Conservation (phyloP, 1,140 invertebrate genomes). For the Drosophila kepulauana region DNA sequence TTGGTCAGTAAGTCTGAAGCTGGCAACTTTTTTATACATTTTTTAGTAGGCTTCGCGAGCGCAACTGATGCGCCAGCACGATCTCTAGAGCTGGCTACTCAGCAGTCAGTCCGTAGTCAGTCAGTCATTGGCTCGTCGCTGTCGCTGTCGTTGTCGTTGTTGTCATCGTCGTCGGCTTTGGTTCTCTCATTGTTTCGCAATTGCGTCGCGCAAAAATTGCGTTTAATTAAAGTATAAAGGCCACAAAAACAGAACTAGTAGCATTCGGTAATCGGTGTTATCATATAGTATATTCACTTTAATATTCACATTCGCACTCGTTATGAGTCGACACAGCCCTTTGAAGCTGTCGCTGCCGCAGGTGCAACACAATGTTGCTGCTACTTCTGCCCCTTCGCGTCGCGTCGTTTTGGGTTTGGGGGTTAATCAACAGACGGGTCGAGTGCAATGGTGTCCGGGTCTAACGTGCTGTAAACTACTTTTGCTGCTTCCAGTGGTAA, state of each 20-base stretch:
- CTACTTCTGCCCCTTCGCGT: background rate
- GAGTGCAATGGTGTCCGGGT: slow-evolving; percentile 84
- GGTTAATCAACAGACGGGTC: slow-evolving; percentile 78
- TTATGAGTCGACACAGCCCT: slow-evolving; percentile 69
- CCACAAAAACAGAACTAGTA: slow-evolving; percentile 41
- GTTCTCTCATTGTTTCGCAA: slow-evolving; percentile 47
- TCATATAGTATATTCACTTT: slow-evolving; percentile 20
- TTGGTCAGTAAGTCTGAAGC: slow-evolving; percentile 14
- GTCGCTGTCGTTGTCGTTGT: too few relatives aligned
- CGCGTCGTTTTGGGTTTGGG: slow-evolving; percentile 70
- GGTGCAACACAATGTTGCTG: slow-evolving; percentile 58
- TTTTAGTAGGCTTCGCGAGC: slow-evolving; percentile 72
- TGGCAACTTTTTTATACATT: slow-evolving; percentile 15
- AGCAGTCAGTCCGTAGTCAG: background rate
- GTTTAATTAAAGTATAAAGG: slow-evolving; percentile 81
- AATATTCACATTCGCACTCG: background rate
- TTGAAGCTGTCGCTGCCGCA: slow-evolving; percentile 67
- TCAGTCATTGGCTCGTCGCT: too few relatives aligned
- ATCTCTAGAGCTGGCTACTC: slow-evolving; percentile 20
- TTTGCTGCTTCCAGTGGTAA: slow-evolving; percentile 79
- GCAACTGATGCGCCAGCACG: slow-evolving; percentile 67
- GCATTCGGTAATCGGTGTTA: slow-evolving; percentile 3
- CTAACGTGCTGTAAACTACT: slow-evolving; percentile 80
- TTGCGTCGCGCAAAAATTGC: slow-evolving; percentile 72
- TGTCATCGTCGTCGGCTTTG: slow-evolving; percentile 22